phyloP scores from a whole-genome alignment of 2,888 invertebrate genomes.

The Cephus runcator region DNA sequence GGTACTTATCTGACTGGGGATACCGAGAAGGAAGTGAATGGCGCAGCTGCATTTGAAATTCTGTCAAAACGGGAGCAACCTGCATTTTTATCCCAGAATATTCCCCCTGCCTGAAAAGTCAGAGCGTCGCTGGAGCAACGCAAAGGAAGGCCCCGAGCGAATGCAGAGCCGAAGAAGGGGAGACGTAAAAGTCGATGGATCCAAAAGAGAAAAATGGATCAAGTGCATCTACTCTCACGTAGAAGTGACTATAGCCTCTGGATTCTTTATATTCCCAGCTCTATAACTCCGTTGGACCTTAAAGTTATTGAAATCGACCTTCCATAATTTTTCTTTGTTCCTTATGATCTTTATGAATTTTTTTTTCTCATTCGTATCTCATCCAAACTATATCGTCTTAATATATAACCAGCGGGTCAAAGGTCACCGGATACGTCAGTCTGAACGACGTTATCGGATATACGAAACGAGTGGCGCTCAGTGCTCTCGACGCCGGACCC shows the following conservation, averaged over 20 bases:
- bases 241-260: background rate
- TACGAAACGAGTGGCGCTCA: background rate
- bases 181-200: background rate
- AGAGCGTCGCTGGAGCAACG: background rate
- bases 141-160: background rate
- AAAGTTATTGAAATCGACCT: background rate
- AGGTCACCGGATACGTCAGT: background rate
- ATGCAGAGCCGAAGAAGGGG: background rate
- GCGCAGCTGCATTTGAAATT: constrained; percentile 20
- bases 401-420: background rate
- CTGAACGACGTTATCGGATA: background rate
- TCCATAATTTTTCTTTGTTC: background rate
- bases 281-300: background rate
- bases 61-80: constrained; percentile 19
- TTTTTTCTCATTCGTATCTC: background rate
- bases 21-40: background rate
- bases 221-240: background rate
- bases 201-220: background rate
- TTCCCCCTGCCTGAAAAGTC: background rate
- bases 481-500: background rate
- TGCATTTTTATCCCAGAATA: constrained; percentile 21
- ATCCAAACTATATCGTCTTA: background rate
- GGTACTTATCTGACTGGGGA: constrained; percentile 9
- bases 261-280: background rate
- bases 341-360: background rate